Conservation (phyloP, 1,140 invertebrate species). For the Homarus americanus region DNA sequence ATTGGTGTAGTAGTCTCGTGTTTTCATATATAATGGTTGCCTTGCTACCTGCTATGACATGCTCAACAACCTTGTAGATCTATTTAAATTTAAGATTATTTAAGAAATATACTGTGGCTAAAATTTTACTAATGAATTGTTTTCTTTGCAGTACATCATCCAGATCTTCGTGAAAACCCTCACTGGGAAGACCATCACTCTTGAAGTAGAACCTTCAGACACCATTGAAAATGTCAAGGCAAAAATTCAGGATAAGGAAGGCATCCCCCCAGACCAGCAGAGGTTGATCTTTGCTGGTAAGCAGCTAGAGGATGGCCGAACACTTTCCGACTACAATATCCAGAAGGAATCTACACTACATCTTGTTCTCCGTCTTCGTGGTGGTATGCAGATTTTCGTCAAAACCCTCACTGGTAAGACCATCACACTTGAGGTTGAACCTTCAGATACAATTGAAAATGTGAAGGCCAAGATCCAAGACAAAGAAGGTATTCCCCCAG, state of each 20-base stretch:
- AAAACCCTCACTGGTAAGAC: conserved; percentile 35
- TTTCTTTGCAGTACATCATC: no score
- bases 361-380: neutral
- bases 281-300: conserved; percentile 43
- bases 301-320: conserved; percentile 22
- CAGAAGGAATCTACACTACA: conserved; percentile 32
- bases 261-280: conserved; percentile 29
- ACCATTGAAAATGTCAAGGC: conserved; percentile 30
- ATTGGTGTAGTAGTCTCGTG: no score
- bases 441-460: conserved; percentile 31
- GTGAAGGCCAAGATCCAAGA: conserved; percentile 34
- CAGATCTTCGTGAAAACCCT: conserved; percentile 37
- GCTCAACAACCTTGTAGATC: no score
- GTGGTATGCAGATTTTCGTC: conserved; percentile 35
- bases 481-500: conserved; percentile 25
- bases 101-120: no score
- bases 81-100: no score
- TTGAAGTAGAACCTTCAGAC: conserved; percentile 28
- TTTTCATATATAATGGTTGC: no score
- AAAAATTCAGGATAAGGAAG: conserved; percentile 36
- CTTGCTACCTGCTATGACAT: no score
- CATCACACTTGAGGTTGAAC: conserved; percentile 28
- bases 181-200: conserved; percentile 22
- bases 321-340: conserved; percentile 17
- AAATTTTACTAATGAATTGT: no score